Percentiles rank a stretch among this genome's conserved stretches.
These are phyloP conservation scores for Phymanthus crucifer DNA, from an alignment of 92 coral and sea anemone species.

Conservation along the genomic window DNA sequence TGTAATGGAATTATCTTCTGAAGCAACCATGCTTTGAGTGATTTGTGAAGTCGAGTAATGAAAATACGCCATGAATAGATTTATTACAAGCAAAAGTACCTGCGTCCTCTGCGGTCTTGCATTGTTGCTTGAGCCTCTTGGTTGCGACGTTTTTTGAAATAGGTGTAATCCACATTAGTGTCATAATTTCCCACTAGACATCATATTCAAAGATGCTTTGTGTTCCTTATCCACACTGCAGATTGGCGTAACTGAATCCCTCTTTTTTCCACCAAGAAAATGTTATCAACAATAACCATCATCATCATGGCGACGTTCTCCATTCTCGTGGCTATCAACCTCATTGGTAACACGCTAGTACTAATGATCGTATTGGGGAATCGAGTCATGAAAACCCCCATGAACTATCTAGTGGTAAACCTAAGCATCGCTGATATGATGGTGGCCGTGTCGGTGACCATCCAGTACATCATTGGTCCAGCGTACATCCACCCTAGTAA, in stretches of 20 bases:
- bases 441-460: conserved; percentile 34
- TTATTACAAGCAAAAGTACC: too few species aligned
- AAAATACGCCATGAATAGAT: too few species aligned
- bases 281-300: conserved; percentile 7
- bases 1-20: too few species aligned
- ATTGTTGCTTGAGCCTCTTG: too few species aligned
- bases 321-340: conserved; percentile 14
- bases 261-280: neutral
- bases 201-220: neutral
- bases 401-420: conserved; percentile 39
- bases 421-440: conserved; percentile 38
- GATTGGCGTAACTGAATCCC: neutral
- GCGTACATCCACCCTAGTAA: conserved; percentile 11
- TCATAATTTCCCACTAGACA: too few species aligned
- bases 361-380: conserved; percentile 22
- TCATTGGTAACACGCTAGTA: conserved; percentile 31
- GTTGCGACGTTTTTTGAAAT: too few species aligned
- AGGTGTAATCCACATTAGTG: too few species aligned
- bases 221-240: neutral
- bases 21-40: too few species aligned
- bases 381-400: conserved; percentile 25
- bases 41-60: too few species aligned
- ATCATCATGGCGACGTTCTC: conserved; percentile 16
- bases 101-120: too few species aligned
- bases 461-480: conserved; percentile 26